phyloP scores from a whole-genome alignment of 2,113 vertebrate genomes.

The Phoxinus phoxinus region DNA sequence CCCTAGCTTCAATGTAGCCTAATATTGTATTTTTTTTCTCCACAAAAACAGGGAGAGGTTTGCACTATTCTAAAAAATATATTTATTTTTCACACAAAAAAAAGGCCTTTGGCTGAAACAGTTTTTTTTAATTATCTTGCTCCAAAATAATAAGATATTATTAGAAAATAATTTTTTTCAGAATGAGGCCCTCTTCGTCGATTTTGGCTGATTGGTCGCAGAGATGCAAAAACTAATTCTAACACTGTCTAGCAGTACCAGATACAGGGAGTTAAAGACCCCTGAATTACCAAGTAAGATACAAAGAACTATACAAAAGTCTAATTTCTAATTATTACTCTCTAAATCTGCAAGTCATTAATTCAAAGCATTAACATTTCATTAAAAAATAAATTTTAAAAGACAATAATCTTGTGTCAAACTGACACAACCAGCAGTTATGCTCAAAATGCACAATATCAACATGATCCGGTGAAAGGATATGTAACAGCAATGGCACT shows the following conservation, averaged over 20 bases:
- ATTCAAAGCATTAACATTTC: slow-evolving; percentile 11
- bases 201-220: background rate
- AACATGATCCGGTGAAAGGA: background rate
- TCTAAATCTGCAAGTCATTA: slow-evolving; percentile 9
- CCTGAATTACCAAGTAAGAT: too few species aligned
- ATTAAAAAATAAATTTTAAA: background rate
- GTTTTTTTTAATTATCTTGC: background rate
- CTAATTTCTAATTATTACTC: background rate
- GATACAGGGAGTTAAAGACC: too few species aligned
- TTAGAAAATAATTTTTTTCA: background rate
- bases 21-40: background rate
- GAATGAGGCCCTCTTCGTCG: background rate
- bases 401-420: background rate
- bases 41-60: background rate
- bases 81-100: too few species aligned
- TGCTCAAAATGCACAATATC: background rate
- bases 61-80: background rate
- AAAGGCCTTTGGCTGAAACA: background rate
- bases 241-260: too few species aligned
- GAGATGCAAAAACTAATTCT: too few species aligned
- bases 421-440: background rate
- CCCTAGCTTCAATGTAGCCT: background rate
- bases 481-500: slow-evolving; percentile 4
- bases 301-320: background rate
- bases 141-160: background rate